Percentiles rank a stretch among this genome's conserved stretches.
Conservation (phyloP, 92 coral and sea anemone genomes). For the Epizoanthus illoricatus region DNA sequence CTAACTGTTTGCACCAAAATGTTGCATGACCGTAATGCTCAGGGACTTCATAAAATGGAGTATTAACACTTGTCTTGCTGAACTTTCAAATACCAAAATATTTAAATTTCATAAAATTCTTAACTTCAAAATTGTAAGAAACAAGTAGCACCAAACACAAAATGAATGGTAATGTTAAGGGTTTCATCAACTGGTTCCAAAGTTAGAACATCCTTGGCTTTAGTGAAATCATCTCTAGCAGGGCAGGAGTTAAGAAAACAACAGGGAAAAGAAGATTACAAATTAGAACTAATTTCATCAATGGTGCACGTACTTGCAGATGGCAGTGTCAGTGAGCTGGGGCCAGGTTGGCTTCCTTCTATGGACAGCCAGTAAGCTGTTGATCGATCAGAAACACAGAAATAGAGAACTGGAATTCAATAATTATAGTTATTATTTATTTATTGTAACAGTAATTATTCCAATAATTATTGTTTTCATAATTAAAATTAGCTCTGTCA, state of each 20-base stretch:
- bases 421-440: neutral
- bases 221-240: no score
- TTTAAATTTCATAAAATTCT: no score
- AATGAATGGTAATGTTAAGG: no score
- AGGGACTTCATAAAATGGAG: neutral
- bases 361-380: constrained; percentile 75
- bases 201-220: no score
- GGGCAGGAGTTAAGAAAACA: no score
- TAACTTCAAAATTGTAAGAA: no score
- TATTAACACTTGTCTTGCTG: no score
- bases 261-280: neutral
- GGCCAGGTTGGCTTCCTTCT: constrained; percentile 55
- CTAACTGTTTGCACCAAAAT: no score
- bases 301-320: neutral
- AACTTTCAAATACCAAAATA: no score
- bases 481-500: neutral
- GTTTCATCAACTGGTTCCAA: no score
- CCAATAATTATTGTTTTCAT: neutral
- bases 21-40: neutral
- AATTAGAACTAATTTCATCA: neutral
- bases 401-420: neutral
- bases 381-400: neutral
- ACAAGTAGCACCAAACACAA: no score
- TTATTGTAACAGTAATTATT: no score
- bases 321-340: constrained; percentile 23